Evolutionary conservation across 2,113 vertebrate species (phyloP), one percentile per base, ranked within the genome.

Genomic region (Crypturellus undulatus): DNA sequence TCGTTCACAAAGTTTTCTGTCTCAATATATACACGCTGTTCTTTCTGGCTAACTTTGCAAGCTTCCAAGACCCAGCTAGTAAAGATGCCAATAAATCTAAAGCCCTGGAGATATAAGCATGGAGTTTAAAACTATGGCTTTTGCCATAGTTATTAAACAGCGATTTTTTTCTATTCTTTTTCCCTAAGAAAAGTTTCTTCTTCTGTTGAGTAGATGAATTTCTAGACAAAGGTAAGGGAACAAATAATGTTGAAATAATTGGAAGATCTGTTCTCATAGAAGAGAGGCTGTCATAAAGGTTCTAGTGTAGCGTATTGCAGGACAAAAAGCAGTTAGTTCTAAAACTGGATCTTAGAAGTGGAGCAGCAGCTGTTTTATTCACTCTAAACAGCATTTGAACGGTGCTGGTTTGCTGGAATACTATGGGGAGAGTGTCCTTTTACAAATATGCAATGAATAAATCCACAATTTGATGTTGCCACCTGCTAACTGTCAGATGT

Each of bases 81-180:
- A 92, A 95, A 93, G 94, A 95, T 94, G 92, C 93, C 95, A 97
- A 52, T 95, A 96, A 96, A 95, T 95, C 77, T 93, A 34, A 92
- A 60, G 89, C 92, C 72, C 94, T 90, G 73, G 95, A 93, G 94
- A 81, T 72, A 36, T 8, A 58, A 63, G 72, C 88, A 42, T 62
- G 85, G 85, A 47, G 36, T 68, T 93, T 86, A 84, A 75, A 84
- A 36, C 92, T 90, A 85, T 86, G 17, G 0, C 73, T 94, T 94
- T 58, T 94, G 90, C 94, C 94, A 95, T 76, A 83, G 88, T 84
- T 95, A 79, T 92, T 90, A 93, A 95, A 65, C 92, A 92, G 79
- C 79, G 52, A 47, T 80, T 92, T 94, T 49, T 92, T 85, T 93
- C 84, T 93, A 32, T 80, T 89, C n/a, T 32, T 28, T 28, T 90